These are phyloP conservation scores for Microcebus lehilahytsara DNA, from an alignment of 2,113 vertebrate species.

Conservation along the genomic window DNA sequence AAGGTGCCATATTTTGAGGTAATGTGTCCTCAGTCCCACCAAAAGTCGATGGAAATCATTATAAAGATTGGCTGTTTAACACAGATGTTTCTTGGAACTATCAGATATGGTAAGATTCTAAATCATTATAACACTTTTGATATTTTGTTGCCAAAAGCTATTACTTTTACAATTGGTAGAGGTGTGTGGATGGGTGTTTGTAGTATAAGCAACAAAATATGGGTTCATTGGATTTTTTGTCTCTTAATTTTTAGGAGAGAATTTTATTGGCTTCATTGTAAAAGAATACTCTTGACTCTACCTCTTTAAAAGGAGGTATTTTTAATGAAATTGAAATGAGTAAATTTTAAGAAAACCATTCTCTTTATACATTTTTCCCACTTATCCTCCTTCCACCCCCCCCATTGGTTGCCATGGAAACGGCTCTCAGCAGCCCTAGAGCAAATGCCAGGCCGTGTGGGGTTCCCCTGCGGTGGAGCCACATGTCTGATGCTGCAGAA, in stretches of 20 bases:
- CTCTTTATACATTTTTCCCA: neutral
- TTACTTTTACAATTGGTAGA: neutral
- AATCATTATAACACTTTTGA: neutral
- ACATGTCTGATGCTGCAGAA: neutral
- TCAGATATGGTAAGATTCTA: neutral
- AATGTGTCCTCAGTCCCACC: neutral
- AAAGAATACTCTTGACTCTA: neutral
- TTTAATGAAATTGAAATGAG: neutral
- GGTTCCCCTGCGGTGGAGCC: neutral
- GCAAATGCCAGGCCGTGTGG: neutral
- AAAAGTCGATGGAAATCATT: neutral
- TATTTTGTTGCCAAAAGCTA: slow-evolving; percentile 10
- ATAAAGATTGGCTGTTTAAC: neutral
- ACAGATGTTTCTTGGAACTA: neutral
- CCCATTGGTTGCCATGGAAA: slow-evolving; percentile 75
- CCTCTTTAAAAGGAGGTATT: neutral
- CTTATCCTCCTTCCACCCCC: neutral
- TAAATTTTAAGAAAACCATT: neutral
- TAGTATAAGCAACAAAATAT: neutral
- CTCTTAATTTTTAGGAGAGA: neutral
- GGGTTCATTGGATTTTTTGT: neutral
- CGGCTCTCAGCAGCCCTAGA: slow-evolving; percentile 52
- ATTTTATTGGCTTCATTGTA: neutral
- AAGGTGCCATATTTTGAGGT: neutral
- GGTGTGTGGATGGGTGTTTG: neutral